These are phyloP conservation scores for sheep (Ovis aries) DNA, from an alignment of 2,113 vertebrate genomes.

Conservation along the genomic window ARS-UI_Ramb_v3.0 NC_056077.1:32163001-32163500, in stretches of 20 bases:
- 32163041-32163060: constrained; percentile 23
- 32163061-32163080: constrained; percentile 24
- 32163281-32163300: background rate
- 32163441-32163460: background rate
- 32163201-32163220: background rate
- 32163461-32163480: background rate
- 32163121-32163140: constrained; percentile 23
- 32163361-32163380: background rate
- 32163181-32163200: background rate
- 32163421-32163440: background rate
- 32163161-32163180: background rate
- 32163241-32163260: background rate
- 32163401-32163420: background rate
- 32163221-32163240: background rate
- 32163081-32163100: constrained; percentile 56
- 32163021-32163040: constrained; percentile 32
- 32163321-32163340: background rate
- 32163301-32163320: background rate
- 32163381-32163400: background rate
- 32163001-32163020: background rate
- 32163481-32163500: background rate
- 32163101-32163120: background rate
- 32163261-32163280: background rate
- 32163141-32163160: background rate
- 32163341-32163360: background rate